phyloP scores from a whole-genome alignment of 2,113 vertebrate species.

The Ahaetulla prasina region DNA sequence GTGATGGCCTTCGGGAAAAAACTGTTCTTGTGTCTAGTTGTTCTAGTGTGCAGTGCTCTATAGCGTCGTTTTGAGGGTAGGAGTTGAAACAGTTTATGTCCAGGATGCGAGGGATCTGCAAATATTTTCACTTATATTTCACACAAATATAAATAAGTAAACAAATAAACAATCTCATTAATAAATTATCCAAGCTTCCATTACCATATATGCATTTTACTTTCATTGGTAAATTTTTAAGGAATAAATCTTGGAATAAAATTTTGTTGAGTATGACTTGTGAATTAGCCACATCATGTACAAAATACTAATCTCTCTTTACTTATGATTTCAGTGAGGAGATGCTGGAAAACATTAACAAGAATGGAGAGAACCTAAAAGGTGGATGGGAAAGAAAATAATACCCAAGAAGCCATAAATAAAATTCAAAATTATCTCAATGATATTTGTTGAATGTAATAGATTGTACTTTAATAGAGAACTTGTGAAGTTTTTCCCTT shows the following conservation, averaged over 20 bases:
- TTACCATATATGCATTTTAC: neutral
- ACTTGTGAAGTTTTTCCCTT: neutral
- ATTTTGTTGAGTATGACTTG: neutral
- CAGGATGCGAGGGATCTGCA: too few relatives aligned
- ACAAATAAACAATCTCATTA: neutral
- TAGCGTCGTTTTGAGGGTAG: too few relatives aligned
- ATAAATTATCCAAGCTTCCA: neutral
- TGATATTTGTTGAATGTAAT: neutral
- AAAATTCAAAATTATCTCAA: neutral
- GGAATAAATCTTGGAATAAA: neutral
- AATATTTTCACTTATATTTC: too few relatives aligned
- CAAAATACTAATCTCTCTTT: neutral
- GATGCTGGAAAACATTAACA: neutral
- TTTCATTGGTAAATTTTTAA: neutral
- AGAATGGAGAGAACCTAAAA: neutral
- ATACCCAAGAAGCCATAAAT: neutral
- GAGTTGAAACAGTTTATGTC: too few relatives aligned
- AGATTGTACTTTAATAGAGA: neutral
- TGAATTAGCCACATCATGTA: neutral
- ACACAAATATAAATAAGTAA: too few relatives aligned
- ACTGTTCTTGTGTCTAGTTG: too few relatives aligned
- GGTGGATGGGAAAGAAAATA: neutral
- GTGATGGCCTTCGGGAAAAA: too few relatives aligned
- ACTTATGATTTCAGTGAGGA: neutral
- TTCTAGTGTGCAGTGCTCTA: too few relatives aligned